These are phyloP conservation scores for Typhlichthys eigenmanni DNA, from an alignment of 2,797 vertebrate genomes.

Conservation along the genomic window DNA sequence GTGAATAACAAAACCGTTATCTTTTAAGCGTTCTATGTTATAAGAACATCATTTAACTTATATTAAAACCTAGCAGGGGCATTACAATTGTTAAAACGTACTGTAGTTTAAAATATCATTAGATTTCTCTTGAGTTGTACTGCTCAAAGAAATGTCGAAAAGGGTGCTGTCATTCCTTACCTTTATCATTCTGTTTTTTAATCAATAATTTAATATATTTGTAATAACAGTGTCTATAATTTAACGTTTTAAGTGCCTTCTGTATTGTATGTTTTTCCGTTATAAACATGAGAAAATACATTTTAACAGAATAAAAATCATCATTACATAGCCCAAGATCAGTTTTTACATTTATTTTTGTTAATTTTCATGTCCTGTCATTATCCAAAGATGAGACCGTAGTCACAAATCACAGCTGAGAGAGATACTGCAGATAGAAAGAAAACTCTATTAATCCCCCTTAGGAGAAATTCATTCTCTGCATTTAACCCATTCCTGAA, in stretches of 20 bases:
- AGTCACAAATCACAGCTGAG: not conserved
- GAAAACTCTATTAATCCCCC: no score
- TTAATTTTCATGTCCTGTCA: no score
- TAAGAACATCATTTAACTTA: constrained; percentile 59
- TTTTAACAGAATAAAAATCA: constrained; percentile 69
- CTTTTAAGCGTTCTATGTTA: constrained; percentile 66
- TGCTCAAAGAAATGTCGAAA: constrained; percentile 73
- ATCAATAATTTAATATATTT: constrained; percentile 67
- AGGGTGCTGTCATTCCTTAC: constrained; percentile 77
- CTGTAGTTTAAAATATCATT: constrained; percentile 75
- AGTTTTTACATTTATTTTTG: constrained; percentile 6
- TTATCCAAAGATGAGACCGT: no score
- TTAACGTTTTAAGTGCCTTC: constrained; percentile 97
- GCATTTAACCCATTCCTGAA: no score
- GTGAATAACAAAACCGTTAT: constrained; percentile 72
- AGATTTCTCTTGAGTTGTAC: constrained; percentile 80
- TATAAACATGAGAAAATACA: constrained; percentile 66
- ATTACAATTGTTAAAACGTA: constrained; percentile 78
- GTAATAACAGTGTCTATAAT: constrained; percentile 76
- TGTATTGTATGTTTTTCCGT: constrained; percentile 82
- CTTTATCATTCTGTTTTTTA: constrained; percentile 65
- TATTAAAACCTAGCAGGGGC: constrained; percentile 60
- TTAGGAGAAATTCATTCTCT: no score
- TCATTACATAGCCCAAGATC: constrained; percentile 31
- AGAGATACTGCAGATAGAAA: no score